Conservation (phyloP, 2,797 vertebrate species). For the Gymnothorax reevesii region DNA sequence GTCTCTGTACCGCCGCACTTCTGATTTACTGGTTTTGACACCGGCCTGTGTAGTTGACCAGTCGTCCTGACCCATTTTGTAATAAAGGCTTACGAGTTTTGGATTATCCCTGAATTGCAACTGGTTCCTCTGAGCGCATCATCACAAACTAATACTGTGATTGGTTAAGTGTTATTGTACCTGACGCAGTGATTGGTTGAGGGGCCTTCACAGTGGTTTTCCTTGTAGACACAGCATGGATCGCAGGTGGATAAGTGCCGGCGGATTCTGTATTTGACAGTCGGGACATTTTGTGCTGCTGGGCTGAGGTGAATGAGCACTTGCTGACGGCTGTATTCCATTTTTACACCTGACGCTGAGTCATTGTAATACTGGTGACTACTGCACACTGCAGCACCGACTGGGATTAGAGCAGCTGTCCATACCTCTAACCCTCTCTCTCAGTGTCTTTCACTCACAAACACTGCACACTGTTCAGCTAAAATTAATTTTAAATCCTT, state of each 20-base stretch:
- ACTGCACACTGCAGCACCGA: not conserved
- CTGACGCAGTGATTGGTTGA: not conserved
- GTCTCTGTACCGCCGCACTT: no score
- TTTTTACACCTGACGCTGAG: not conserved
- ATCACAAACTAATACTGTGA: no score
- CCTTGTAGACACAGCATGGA: not conserved
- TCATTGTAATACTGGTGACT: not conserved
- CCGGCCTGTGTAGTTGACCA: no score
- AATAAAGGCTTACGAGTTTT: no score
- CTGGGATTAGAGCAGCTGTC: not conserved
- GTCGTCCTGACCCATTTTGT: no score
- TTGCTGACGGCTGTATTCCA: conserved; percentile 16
- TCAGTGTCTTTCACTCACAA: not conserved
- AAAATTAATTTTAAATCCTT: not conserved
- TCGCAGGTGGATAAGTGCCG: not conserved
- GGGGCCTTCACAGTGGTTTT: not conserved
- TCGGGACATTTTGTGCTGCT: conserved; percentile 1
- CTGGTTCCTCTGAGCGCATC: no score
- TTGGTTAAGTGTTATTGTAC: not conserved
- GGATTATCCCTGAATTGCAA: no score
- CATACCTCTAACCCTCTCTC: not conserved
- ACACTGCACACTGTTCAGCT: not conserved
- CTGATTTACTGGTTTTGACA: no score
- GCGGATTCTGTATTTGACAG: not conserved
- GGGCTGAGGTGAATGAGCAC: not conserved